Conservation (phyloP, 2,888 invertebrate species). For the Andrena dorsata region DNA sequence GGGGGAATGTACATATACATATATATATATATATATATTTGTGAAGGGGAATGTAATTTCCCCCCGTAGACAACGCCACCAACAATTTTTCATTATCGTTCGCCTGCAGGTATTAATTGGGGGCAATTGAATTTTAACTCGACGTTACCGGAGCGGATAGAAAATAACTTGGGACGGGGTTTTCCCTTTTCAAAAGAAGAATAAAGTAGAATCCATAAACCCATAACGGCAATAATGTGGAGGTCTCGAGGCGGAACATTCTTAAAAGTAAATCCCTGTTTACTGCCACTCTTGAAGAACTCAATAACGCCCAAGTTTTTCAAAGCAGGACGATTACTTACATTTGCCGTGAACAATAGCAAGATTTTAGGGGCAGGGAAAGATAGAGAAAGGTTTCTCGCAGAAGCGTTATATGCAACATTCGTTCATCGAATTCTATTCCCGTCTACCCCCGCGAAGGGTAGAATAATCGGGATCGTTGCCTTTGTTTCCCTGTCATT, state of each 20-base stretch:
- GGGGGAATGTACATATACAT: constrained; percentile 42
- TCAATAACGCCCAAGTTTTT: constrained; percentile 12
- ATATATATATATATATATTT: neutral
- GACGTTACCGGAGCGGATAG: neutral
- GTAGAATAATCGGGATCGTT: constrained; percentile 61
- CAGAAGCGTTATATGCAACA: neutral
- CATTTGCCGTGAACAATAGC: constrained; percentile 7
- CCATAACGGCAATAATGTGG: neutral
- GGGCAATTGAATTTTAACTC: neutral
- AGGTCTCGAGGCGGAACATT: neutral
- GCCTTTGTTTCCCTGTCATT: constrained; percentile 65
- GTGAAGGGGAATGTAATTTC: constrained; percentile 51
- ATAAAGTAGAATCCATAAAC: neutral
- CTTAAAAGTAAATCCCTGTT: neutral
- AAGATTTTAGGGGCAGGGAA: neutral
- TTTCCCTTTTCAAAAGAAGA: neutral
- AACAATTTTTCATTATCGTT: constrained; percentile 64
- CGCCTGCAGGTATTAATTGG: constrained; percentile 45
- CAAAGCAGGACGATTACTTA: neutral
- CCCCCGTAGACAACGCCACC: constrained; percentile 58
- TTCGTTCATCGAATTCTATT: constrained; percentile 39
- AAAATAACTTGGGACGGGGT: neutral
- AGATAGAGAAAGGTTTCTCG: neutral
- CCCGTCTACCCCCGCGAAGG: neutral
- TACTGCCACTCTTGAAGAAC: neutral